Evolutionary conservation across 1,140 invertebrate species (phyloP), one percentile per base, ranked within the genome.

Genomic region (Hydropsyche tenuis): DNA sequence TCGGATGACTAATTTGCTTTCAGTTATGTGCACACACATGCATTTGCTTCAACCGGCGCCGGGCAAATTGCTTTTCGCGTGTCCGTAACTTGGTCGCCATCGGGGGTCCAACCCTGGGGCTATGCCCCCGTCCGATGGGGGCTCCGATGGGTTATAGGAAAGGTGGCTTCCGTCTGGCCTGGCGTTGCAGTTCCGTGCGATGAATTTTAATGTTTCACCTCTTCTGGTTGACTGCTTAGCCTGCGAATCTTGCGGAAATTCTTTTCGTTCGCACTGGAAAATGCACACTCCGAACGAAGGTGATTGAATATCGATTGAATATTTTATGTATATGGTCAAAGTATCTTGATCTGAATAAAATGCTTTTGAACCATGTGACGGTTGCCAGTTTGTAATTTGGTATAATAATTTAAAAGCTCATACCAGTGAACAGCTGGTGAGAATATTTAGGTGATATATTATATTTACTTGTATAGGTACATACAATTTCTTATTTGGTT

Each of bases 131-230:
- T 12, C 2, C 45, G 11, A 12, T 46, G n/a, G n/a, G n/a, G n/a
- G 30, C 30, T 4, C 30, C 18, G 46, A n/a, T 3, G 46, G 14
- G 14, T 3, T 51, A 3, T 3, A 51, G 3, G 46, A 16, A n/a
- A 14, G 46, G 3, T 14, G 46, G 18, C 4, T 51, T 51, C 14
- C 46, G 18, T n/a, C 14, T 14, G 14, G 12, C 23, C 12, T 25
- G 12, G 16, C 20, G 12, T 16, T 45, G 65, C 65, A 48, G 45
- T n/a, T 16, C 0, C 45, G 45, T 46, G 65, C 18, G 20, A 68
- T 48, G 65, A 68, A 66, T 66, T 45, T 48, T 48, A 48, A 68
- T 25, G 22, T 42, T 16, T 18, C 1, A 25, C 63, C 37, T 20
- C 63, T 65, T 43, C 30, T 22, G 16, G 11, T 30, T 37, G 27